These are phyloP conservation scores for Apteryx mantelli DNA, from an alignment of 2,113 vertebrate species.

Conservation along the genomic window DNA sequence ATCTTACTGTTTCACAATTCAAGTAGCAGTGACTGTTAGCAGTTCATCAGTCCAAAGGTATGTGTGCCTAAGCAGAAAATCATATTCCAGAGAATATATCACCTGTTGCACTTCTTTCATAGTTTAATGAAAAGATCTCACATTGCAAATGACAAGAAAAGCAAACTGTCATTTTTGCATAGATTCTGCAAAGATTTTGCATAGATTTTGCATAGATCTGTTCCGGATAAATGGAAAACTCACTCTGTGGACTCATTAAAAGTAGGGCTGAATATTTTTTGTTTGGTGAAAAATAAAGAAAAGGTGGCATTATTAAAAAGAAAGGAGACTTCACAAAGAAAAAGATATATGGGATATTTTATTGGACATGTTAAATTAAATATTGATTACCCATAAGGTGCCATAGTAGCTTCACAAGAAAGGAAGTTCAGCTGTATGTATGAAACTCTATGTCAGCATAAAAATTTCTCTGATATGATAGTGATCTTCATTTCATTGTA, in stretches of 20 bases:
- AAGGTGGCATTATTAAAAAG: not conserved
- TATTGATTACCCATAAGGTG: not conserved
- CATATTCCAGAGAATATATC: not conserved
- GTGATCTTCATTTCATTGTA: not conserved
- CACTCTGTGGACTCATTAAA: not conserved
- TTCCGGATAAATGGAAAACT: not conserved
- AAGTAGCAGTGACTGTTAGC: not conserved
- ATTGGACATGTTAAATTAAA: not conserved
- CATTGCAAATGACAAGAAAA: not conserved
- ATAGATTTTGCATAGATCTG: not conserved
- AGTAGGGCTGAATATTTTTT: not conserved
- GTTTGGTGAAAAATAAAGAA: not conserved
- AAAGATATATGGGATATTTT: not conserved
- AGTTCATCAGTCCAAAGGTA: not conserved
- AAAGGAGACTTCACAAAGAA: not conserved
- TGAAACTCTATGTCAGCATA: not conserved
- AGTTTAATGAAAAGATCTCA: not conserved
- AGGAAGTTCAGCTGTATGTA: not conserved
- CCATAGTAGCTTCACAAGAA: not conserved
- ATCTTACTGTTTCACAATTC: fast-evolving
- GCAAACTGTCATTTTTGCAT: not conserved
- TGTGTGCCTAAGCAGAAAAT: not conserved
- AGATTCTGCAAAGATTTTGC: not conserved
- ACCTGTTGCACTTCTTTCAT: not conserved
- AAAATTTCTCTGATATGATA: not conserved